These are phyloP conservation scores for Habroteleia sp. DNA, from an alignment of 2,888 invertebrate genomes.

Conservation along the genomic window DNA sequence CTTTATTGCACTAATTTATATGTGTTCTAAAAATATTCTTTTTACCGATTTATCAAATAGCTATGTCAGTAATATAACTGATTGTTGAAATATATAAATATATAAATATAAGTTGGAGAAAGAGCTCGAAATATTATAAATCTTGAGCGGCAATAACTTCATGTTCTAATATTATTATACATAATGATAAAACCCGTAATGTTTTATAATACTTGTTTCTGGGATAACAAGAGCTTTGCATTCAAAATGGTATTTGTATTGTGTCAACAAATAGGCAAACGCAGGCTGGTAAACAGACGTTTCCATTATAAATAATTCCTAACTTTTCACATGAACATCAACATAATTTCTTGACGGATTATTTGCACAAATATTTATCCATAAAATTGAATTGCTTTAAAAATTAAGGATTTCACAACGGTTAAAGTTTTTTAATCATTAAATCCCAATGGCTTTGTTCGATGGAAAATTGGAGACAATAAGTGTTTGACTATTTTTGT, in stretches of 20 bases:
- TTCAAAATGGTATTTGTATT: constrained; percentile 9
- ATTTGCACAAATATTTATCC: no score
- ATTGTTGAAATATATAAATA: constrained; percentile 13
- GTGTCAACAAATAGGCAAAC: constrained; percentile 10
- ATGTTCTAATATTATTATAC: no score
- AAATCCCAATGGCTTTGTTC: no score
- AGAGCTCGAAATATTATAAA: no score
- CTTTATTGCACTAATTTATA: no score
- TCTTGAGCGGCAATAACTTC: no score
- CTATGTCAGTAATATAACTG: constrained; percentile 1
- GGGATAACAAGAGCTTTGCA: constrained; percentile 23
- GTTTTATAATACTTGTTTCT: constrained; percentile 15
- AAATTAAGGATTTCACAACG: no score
- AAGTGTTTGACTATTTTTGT: constrained; percentile 11
- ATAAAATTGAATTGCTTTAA: no score
- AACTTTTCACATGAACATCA: constrained; percentile 11
- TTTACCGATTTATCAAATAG: no score
- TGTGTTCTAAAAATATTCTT: no score
- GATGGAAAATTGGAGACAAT: constrained; percentile 4
- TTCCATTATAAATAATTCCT: constrained; percentile 19
- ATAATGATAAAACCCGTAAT: constrained; percentile 18
- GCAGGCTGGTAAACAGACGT: background rate
- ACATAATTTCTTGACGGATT: no score
- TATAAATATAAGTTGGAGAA: constrained; percentile 4
- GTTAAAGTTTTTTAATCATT: background rate